Percentiles rank a stretch among this genome's conserved stretches.
Evolutionary conservation across 1,140 invertebrate genomes (phyloP).

Genomic region (Cyclargus thomasi): DNA sequence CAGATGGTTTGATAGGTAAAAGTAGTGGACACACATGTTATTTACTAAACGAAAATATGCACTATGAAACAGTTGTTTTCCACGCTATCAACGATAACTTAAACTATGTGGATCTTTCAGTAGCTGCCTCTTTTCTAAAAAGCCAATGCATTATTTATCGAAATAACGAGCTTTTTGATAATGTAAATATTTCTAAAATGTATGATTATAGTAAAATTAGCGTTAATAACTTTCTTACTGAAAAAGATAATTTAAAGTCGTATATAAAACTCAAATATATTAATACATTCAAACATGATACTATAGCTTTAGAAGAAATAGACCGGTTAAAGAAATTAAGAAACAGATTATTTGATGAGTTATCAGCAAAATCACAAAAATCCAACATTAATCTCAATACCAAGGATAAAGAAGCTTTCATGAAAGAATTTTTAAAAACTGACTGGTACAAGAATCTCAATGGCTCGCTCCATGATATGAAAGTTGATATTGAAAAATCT

Average conservation of each 20-base stretch:
- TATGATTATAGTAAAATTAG: constrained; percentile 33
- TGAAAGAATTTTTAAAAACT: constrained; percentile 27
- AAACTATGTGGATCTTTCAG: constrained; percentile 28
- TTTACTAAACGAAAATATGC: constrained; percentile 26
- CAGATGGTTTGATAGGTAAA: constrained; percentile 29
- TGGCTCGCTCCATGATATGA: constrained; percentile 15
- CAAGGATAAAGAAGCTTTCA: constrained; percentile 30
- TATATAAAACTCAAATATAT: constrained; percentile 37
- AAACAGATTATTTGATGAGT: constrained; percentile 27
- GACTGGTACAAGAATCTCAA: constrained; percentile 33
- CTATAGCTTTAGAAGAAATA: constrained; percentile 29
- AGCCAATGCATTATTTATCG: constrained; percentile 28
- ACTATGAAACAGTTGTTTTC: constrained; percentile 35
- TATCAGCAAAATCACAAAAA: constrained; percentile 20
- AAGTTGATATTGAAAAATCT: constrained; percentile 32
- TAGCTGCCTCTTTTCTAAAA: constrained; percentile 39
- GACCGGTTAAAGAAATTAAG: constrained; percentile 33
- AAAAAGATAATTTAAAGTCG: constrained; percentile 32
- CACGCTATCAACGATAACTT: constrained; percentile 27
- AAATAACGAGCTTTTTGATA: constrained; percentile 29
- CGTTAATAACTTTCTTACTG: constrained; percentile 28
- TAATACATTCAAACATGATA: constrained; percentile 25
- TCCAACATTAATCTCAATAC: constrained; percentile 21
- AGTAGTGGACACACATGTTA: constrained; percentile 22
- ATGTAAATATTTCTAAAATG: constrained; percentile 30